phyloP scores from a whole-genome alignment of 2,888 invertebrate genomes.

The Stenoptilia bipunctidactyla region DNA sequence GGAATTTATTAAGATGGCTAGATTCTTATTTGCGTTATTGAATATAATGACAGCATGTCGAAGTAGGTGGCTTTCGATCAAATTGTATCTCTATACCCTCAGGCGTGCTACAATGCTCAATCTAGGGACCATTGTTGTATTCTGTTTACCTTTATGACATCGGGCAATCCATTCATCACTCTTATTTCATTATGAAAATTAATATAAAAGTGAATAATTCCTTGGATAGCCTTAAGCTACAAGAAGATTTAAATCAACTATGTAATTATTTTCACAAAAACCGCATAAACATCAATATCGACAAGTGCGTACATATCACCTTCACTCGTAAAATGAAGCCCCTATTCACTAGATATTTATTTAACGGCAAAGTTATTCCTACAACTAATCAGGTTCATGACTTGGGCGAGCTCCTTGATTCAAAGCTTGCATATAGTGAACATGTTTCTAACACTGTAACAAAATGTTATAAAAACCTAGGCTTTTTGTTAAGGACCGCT shows the following conservation, averaged over 20 bases:
- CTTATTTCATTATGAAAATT: constrained; percentile 4
- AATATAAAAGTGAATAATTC: not conserved
- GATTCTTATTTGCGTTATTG: constrained; percentile 12
- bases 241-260: constrained; percentile 1
- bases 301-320: constrained; percentile 2
- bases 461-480: constrained; percentile 2
- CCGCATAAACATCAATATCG: not conserved
- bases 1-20: constrained; percentile 12
- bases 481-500: constrained; percentile 2
- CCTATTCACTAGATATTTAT: not conserved
- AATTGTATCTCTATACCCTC: constrained; percentile 9
- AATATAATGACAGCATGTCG: constrained; percentile 11
- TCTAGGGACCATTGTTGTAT: constrained; percentile 4
- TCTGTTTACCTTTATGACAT: constrained; percentile 4
- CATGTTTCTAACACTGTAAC: not conserved
- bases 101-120: constrained; percentile 12
- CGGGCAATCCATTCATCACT: not conserved
- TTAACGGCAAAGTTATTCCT: not conserved
- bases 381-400: not conserved
- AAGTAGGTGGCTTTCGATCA: constrained; percentile 8
- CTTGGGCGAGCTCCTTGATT: constrained; percentile 2
- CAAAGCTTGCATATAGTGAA: not conserved
- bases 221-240: not conserved
- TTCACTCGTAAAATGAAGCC: constrained; percentile 1
- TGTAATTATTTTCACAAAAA: constrained; percentile 2